Evolutionary conservation across 2,888 invertebrate species (phyloP).

Genomic region (Pyrrhosoma nymphula): DNA sequence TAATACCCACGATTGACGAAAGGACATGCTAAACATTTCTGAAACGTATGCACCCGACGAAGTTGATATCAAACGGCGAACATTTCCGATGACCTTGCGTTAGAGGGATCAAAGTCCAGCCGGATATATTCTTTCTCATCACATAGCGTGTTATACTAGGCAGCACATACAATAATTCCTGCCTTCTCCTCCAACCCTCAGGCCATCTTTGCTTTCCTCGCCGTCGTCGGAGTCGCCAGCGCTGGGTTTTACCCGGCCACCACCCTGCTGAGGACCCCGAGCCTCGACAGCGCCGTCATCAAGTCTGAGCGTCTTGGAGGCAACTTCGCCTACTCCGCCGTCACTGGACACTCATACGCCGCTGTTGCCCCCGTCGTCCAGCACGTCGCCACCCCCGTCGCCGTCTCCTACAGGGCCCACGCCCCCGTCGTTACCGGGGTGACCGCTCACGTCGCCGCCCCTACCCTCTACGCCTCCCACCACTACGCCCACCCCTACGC

Average conservation of each 20-base stretch:
- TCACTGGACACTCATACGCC: slow-evolving; percentile 75
- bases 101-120: too few relatives aligned
- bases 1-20: too few relatives aligned
- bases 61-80: too few relatives aligned
- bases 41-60: too few relatives aligned
- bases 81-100: too few relatives aligned
- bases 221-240: slow-evolving; percentile 66
- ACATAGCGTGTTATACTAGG: too few relatives aligned
- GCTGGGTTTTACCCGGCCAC: slow-evolving; percentile 70
- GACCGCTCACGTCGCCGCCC: slow-evolving; percentile 31
- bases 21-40: too few relatives aligned
- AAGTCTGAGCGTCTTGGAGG: slow-evolving; percentile 75
- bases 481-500: slow-evolving; percentile 34
- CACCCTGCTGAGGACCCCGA: slow-evolving; percentile 74
- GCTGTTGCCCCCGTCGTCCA: slow-evolving; percentile 74
- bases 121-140: too few relatives aligned
- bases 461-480: slow-evolving; percentile 49
- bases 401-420: slow-evolving; percentile 73
- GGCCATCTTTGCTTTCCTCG: slow-evolving; percentile 64
- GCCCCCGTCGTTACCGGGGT: slow-evolving; percentile 57
- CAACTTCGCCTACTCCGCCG: slow-evolving; percentile 76
- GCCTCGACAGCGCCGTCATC: slow-evolving; percentile 76
- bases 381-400: slow-evolving; percentile 74
- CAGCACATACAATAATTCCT: too few relatives aligned
- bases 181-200: background rate